Percentiles rank a stretch among this genome's conserved stretches.
These are phyloP conservation scores for Morbakka virulenta DNA, from an alignment of 30 jellyfish, hydroid and myxozoan species.

Conservation along the genomic window DNA sequence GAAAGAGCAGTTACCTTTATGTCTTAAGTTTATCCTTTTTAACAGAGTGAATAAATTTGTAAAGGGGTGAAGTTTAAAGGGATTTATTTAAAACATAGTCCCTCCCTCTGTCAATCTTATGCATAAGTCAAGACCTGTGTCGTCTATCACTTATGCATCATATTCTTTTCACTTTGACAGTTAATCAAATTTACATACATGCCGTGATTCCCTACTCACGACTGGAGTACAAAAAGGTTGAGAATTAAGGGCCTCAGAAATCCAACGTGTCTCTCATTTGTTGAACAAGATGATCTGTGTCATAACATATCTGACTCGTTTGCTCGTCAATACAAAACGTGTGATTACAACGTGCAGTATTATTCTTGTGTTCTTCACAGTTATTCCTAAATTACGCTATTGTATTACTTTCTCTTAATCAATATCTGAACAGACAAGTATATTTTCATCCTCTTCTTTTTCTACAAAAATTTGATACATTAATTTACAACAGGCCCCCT, in stretches of 20 bases:
- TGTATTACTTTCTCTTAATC: neutral
- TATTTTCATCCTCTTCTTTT: too few species aligned
- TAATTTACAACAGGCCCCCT: neutral
- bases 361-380: conserved; percentile 36
- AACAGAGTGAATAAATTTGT: too few species aligned
- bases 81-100: too few species aligned
- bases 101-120: too few species aligned
- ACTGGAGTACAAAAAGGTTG: neutral
- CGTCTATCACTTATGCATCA: neutral
- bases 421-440: neutral
- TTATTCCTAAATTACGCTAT: conserved; percentile 76
- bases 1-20: too few species aligned
- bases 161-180: neutral
- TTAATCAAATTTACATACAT: neutral
- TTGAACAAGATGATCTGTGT: neutral
- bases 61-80: too few species aligned
- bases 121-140: too few species aligned
- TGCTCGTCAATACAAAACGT: neutral
- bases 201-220: neutral
- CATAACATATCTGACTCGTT: neutral
- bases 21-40: too few species aligned
- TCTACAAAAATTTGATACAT: neutral
- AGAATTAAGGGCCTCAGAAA: neutral
- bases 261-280: neutral
- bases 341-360: neutral